Evolutionary conservation across 2,888 invertebrate genomes (phyloP).

Genomic region (Harpalus rufipes): DNA sequence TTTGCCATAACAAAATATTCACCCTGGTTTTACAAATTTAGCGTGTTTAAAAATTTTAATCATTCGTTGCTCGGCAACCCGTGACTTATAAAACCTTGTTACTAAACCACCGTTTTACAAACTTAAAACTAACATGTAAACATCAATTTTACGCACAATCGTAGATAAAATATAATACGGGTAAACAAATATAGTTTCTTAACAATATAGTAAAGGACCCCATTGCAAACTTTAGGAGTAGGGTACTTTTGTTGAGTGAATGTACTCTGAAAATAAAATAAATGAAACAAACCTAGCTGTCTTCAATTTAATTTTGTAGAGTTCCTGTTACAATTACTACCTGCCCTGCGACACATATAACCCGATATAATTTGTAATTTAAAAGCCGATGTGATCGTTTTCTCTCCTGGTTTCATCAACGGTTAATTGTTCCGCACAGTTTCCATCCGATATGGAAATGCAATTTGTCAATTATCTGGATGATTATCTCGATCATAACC

Average conservation of each 20-base stretch:
- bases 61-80: no score
- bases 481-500: conserved; percentile 34
- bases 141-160: no score
- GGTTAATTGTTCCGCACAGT: conserved; percentile 27
- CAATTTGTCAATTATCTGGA: conserved; percentile 49
- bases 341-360: conserved; percentile 19
- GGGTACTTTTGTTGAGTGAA: background rate
- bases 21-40: no score
- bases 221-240: no score
- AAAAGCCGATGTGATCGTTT: conserved; percentile 10
- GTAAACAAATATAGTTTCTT: no score
- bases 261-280: background rate
- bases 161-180: no score
- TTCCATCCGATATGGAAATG: conserved; percentile 41
- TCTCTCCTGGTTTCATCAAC: conserved; percentile 19
- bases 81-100: no score
- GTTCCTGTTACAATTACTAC: conserved; percentile 25
- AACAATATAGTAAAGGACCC: no score
- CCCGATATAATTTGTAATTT: conserved; percentile 40
- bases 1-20: no score
- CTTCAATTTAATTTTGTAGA: conserved; percentile 11
- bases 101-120: no score
- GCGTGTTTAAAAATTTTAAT: no score
- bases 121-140: no score
- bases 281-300: background rate